Percentiles rank a stretch among this genome's conserved stretches.
Evolutionary conservation across 2,113 vertebrate species (phyloP).

Genomic region (Tragelaphus strepsiceros): DNA sequence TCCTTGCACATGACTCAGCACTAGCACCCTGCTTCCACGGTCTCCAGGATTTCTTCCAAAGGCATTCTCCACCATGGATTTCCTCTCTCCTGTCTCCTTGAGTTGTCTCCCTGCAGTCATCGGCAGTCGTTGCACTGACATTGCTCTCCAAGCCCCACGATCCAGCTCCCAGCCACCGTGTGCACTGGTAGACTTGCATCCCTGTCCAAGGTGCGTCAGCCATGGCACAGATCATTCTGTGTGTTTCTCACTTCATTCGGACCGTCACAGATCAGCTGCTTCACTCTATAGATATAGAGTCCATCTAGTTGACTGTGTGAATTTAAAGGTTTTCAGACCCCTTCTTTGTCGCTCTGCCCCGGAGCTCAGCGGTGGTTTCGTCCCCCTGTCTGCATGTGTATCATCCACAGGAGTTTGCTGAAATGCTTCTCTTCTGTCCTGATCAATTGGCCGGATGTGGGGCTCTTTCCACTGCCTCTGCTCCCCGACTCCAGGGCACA

Average conservation of each 20-base stretch:
- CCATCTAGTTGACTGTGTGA: not conserved
- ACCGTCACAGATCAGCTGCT: not conserved
- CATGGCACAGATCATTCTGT: not conserved
- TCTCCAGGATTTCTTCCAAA: not conserved
- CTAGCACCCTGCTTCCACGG: not conserved
- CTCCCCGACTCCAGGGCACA: not conserved
- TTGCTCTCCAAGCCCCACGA: not conserved
- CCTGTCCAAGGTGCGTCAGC: not conserved
- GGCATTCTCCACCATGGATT: not conserved
- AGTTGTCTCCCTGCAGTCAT: not conserved
- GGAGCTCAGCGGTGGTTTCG: not conserved
- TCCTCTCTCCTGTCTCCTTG: not conserved
- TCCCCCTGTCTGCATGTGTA: not conserved
- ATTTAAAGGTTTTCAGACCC: not conserved
- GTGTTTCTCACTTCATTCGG: not conserved
- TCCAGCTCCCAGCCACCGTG: not conserved
- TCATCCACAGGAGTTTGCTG: not conserved
- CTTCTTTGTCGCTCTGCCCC: not conserved
- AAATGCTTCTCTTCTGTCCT: not conserved
- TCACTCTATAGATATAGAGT: not conserved
- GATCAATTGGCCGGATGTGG: not conserved
- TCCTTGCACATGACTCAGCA: not conserved
- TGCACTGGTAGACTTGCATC: not conserved
- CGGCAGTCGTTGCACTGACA: fast-evolving
- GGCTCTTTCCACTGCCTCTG: not conserved